A percentile compares a stretch with the other conserved stretches of the same genome.
These are phyloP conservation scores for Porites evermanni DNA, from an alignment of 92 coral and sea anemone species.

Conservation along the genomic window DNA sequence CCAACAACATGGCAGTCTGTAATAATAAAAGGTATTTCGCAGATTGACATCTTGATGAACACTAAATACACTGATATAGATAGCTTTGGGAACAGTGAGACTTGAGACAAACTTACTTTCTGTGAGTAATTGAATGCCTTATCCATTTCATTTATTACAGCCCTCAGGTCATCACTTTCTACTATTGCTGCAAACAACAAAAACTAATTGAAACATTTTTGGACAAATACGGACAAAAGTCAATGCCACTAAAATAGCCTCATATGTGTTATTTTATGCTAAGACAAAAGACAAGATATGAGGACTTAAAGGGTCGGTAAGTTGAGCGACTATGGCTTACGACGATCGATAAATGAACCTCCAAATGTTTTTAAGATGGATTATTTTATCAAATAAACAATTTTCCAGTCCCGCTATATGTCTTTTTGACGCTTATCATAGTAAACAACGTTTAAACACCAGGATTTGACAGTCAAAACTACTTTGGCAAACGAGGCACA, in stretches of 20 bases:
- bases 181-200: constrained; percentile 69
- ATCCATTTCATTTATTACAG: constrained; percentile 91
- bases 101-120: constrained; percentile 66
- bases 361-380: no score
- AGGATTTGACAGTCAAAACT: no score
- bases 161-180: constrained; percentile 91
- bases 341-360: no score
- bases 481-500: no score
- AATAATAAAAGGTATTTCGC: neutral
- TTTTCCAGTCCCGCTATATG: no score
- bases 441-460: no score
- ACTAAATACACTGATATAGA: neutral
- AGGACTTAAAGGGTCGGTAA: no score
- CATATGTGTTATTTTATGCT: neutral
- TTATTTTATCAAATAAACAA: no score
- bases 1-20: constrained; percentile 96
- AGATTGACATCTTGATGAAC: neutral
- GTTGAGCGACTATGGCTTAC: no score
- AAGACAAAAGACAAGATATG: neutral
- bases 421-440: no score
- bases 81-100: neutral
- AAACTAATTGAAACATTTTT: neutral
- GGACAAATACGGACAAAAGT: neutral
- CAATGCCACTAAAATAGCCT: neutral
- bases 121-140: constrained; percentile 96